phyloP scores from a whole-genome alignment of 2,888 invertebrate genomes.

The Volucella inflata region DNA sequence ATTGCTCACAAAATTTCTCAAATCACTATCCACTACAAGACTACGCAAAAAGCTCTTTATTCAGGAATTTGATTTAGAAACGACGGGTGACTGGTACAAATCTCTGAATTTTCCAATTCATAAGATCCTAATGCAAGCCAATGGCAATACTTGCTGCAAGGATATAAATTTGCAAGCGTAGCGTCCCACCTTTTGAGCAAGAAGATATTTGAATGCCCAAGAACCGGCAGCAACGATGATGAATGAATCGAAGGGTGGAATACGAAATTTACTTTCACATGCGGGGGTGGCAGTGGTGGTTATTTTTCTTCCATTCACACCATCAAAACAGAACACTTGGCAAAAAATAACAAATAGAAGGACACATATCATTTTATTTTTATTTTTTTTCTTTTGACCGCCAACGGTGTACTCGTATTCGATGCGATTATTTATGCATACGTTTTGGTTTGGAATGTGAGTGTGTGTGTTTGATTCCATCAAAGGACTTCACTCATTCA shows the following conservation, averaged over 20 bases:
- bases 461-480: conserved; percentile 20
- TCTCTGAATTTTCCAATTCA: too few species aligned
- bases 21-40: too few species aligned
- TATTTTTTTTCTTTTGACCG: conserved; percentile 6
- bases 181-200: conserved; percentile 71
- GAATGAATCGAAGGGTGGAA: conserved; percentile 66
- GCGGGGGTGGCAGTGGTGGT: conserved; percentile 3
- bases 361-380: not conserved
- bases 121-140: too few species aligned
- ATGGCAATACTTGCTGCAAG: not conserved
- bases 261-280: conserved; percentile 48
- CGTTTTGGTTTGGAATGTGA: conserved; percentile 56
- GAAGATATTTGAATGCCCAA: conserved; percentile 64
- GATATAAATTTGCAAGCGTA: conserved; percentile 68
- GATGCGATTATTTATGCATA: conserved; percentile 69
- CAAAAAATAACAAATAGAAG: conserved; percentile 65
- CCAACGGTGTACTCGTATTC: conserved; percentile 6
- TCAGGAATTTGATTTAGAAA: too few species aligned
- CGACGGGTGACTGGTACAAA: too few species aligned
- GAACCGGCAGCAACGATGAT: conserved; percentile 13
- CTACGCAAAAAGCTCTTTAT: too few species aligned
- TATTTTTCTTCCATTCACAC: conserved; percentile 53
- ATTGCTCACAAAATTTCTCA: too few species aligned
- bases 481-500: conserved; percentile 46
- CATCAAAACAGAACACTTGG: not conserved